phyloP scores from a whole-genome alignment of 1,140 invertebrate species.

The Campoletis sonorensis region DNA sequence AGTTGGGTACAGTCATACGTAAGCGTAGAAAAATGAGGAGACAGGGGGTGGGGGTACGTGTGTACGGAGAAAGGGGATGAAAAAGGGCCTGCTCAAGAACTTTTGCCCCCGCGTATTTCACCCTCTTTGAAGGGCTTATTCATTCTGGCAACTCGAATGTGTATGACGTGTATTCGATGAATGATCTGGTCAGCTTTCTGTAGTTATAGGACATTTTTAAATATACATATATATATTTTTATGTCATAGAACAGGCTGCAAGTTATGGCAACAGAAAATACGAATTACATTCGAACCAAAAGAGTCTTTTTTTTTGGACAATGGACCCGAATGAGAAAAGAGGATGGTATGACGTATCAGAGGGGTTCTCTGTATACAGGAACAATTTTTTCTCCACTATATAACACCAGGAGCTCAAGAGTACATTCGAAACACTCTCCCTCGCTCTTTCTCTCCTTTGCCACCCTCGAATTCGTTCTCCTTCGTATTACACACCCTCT shows the following conservation, averaged over 20 bases:
- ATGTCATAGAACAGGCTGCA: background rate
- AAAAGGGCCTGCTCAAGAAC: constrained; percentile 25
- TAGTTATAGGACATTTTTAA: background rate
- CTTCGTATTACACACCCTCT: background rate
- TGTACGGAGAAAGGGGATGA: constrained; percentile 9
- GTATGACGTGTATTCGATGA: constrained; percentile 60
- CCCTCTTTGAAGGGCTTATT: constrained; percentile 60
- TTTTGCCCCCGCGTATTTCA: background rate
- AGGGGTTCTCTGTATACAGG: background rate
- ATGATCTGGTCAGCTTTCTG: constrained; percentile 10
- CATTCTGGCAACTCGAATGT: constrained; percentile 54
- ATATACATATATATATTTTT: background rate
- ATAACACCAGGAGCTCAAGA: constrained; percentile 17
- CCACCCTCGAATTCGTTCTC: constrained; percentile 12
- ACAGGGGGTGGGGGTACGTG: no score
- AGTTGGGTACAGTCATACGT: background rate
- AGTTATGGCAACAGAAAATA: constrained; percentile 25
- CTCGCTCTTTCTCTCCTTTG: background rate
- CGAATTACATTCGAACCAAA: background rate
- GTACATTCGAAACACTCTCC: background rate
- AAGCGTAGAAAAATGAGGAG: no score
- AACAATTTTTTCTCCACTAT: background rate
- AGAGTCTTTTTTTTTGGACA: constrained; percentile 20
- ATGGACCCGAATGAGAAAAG: constrained; percentile 12
- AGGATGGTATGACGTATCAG: constrained; percentile 22